Conservation (phyloP, 2,113 vertebrate species). For the Mionectes macconnelli region DNA sequence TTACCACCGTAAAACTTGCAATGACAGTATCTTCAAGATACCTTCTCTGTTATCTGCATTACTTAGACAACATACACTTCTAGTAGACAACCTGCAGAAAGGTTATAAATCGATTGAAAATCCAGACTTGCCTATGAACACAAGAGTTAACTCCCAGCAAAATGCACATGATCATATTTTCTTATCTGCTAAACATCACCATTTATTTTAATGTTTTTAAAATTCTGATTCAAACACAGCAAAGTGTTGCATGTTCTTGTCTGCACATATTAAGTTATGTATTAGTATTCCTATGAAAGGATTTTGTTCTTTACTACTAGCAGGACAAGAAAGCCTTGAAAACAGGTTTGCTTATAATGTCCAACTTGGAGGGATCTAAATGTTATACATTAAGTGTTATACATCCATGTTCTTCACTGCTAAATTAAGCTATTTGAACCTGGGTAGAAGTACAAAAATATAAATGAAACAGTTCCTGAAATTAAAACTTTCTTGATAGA, state of each 20-base stretch:
- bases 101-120: background rate
- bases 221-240: background rate
- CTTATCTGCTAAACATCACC: background rate
- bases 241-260: background rate
- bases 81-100: background rate
- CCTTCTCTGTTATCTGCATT: background rate
- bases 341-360: background rate
- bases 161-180: accelerated
- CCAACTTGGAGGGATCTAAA: background rate
- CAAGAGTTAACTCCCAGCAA: background rate
- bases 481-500: background rate
- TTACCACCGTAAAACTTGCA: background rate
- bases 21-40: background rate
- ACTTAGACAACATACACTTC: background rate
- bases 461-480: background rate
- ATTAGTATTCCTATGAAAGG: background rate
- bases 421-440: background rate
- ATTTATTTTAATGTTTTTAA: background rate
- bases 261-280: background rate
- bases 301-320: background rate
- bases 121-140: background rate
- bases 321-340: background rate
- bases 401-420: background rate
- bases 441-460: background rate
- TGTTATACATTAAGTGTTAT: background rate